Base-by-base conservation (phyloP, 2,888 invertebrate species). In the Priocnemis perturbator region DNA sequence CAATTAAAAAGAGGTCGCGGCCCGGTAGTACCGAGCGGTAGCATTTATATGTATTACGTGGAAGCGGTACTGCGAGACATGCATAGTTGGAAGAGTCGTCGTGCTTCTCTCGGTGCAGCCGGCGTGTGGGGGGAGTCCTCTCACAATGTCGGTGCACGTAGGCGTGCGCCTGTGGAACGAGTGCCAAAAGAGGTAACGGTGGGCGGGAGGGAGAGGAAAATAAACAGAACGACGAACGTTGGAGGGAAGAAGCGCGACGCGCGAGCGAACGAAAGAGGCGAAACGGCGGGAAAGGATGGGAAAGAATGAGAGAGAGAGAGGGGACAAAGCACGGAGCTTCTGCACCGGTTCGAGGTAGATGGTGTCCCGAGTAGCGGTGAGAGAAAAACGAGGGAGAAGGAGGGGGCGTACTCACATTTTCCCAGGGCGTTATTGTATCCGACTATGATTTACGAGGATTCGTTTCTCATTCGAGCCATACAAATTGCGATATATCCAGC, bases 391-490 rank as follows among this genome's bases (percentile, higher is more conserved):
- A 64, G 20, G 26, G 55, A 3, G 45, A 17, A 44, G 20, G 48
- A 61, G 61, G 37, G 52, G 47, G 52, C 21, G 55, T 60, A 60
- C 67, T 65, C 58, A 55, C 52, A 57, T 67, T 70, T 70, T 61
- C 45, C 60, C 56, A 17, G n/a, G 48, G 58, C 48, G 74, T 77
- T 76, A 77, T 79, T 76, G 77, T 70, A 74, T 75, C 48, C 71
- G 60, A 65, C 55, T 53, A 74, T 78, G 77, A 80, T 81, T 82
- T 78, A 81, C 70, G 77, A 71, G 74, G 67, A 76, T 75, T 69
- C 76, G 62, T 77, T 76, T 79, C 73, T 71, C 71, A 71, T 70
- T 70, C 72, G 55, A 66, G 71, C 58, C 61, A 69, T 73, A 81
- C 72, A 78, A 81, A 78, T 82, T 76, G 77, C 66, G 60, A 73